Conservation (phyloP, 2,888 invertebrate species). For the Macaria notata region DNA sequence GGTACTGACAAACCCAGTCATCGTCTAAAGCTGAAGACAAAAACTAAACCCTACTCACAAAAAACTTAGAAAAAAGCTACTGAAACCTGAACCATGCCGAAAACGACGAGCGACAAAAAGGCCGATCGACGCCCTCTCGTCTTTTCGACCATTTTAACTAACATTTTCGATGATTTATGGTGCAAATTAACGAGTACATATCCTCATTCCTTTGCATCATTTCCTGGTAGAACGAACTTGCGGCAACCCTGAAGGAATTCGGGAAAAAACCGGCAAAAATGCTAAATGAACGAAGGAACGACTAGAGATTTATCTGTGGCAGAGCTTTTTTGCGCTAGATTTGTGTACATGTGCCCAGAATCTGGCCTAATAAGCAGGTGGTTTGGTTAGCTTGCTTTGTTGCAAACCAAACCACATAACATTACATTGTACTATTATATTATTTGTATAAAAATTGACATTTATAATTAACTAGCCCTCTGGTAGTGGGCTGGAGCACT, state of each 20-base stretch:
- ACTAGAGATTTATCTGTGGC: slow-evolving; percentile 33
- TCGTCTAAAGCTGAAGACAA: slow-evolving; percentile 15
- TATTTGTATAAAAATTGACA: no score
- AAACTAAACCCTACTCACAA: slow-evolving; percentile 39
- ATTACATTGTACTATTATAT: no score
- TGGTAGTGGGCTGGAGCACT: no score
- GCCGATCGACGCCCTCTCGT: slow-evolving; percentile 55
- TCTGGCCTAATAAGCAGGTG: slow-evolving; percentile 6
- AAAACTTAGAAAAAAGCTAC: slow-evolving; percentile 41
- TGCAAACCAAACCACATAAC: neutral
- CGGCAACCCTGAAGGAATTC: slow-evolving; percentile 59
- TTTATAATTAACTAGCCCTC: no score
- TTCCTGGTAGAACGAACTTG: slow-evolving; percentile 78
- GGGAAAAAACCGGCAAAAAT: slow-evolving; percentile 64
- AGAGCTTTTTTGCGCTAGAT: slow-evolving; percentile 36
- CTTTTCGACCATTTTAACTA: slow-evolving; percentile 51
- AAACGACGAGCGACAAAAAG: slow-evolving; percentile 66
- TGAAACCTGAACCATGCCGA: slow-evolving; percentile 62
- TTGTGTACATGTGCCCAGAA: slow-evolving; percentile 20
- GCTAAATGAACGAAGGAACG: slow-evolving; percentile 37
- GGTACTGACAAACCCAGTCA: no score
- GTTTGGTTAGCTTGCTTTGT: neutral
- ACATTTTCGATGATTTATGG: slow-evolving; percentile 81
- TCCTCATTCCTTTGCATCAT: slow-evolving; percentile 80
- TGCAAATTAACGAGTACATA: slow-evolving; percentile 81